Conservation (phyloP, 2,797 vertebrate species). For the Pampus argenteus region DNA sequence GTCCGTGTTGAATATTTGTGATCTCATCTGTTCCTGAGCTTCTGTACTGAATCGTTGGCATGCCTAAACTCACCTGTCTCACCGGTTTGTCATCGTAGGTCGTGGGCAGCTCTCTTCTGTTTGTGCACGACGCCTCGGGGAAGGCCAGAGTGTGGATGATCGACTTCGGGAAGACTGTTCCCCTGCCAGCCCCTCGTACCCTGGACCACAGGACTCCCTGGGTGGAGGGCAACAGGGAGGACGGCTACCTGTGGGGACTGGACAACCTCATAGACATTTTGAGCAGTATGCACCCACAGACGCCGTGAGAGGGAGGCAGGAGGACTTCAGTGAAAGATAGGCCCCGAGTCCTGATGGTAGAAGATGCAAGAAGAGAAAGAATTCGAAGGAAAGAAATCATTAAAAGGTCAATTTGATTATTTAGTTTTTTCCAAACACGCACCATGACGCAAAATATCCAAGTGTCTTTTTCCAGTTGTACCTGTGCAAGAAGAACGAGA, state of each 20-base stretch:
- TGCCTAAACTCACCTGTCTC: constrained; percentile 19
- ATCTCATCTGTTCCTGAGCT: not conserved
- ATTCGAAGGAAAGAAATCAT: not conserved
- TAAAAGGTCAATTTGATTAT: constrained; percentile 10
- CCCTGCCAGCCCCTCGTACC: constrained; percentile 77
- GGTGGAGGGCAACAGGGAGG: constrained; percentile 91
- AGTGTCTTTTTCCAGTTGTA: constrained; percentile 44
- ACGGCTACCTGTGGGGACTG: constrained; percentile 93
- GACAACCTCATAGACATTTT: constrained; percentile 89
- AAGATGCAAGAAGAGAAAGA: not conserved
- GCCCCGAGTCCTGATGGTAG: constrained; percentile 14
- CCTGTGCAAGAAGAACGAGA: constrained; percentile 21
- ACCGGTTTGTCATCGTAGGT: constrained; percentile 80
- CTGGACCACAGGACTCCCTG: constrained; percentile 90
- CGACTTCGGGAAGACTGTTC: constrained; percentile 93
- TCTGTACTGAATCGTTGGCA: not conserved
- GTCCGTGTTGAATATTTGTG: not conserved
- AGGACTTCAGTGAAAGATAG: constrained; percentile 6
- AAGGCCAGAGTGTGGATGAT: constrained; percentile 94
- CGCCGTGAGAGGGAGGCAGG: constrained; percentile 50
- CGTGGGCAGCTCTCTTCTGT: constrained; percentile 93
- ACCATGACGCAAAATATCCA: constrained; percentile 16
- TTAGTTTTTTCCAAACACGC: constrained; percentile 7
- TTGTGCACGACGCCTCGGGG: constrained; percentile 89
- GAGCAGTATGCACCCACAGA: constrained; percentile 71